Evolutionary conservation across 1,140 invertebrate species (phyloP), one percentile per base, ranked within the genome.

Genomic region (Meloidogyne chitwoodi): DNA sequence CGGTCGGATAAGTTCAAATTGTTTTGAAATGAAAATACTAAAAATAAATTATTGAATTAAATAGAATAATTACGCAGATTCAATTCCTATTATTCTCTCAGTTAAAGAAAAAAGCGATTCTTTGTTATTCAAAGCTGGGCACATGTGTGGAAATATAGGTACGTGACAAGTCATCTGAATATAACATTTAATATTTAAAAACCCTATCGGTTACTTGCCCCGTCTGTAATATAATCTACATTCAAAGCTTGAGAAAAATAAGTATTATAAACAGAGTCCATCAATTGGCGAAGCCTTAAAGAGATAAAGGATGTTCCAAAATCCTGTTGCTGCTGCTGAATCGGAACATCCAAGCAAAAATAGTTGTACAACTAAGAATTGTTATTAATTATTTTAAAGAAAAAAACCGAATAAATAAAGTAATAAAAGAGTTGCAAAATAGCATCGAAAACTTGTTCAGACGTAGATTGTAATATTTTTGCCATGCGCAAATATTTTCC

Each of bases 351-450:
- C 34, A 34, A 22, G 29, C 74, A 75, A 56, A 81, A 81, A 16
- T 38, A 81, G 14, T 77, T 64, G 81, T 64, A 80, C 11, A 80
- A 22, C 78, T 79, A 11, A 68, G 76, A 80, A 26, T 6, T 31
- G 31, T 38, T 22, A 38, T 19, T 14, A 38, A 72, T 5, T 2
- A 61, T 65, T 22, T 44, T 19, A 26, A 73, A 34, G 2, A 67
- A 16, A 24, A 24, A 73, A 63, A 80, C 72, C 34, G 68, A 22
- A 62, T 64, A 80, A 62, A 79, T 27, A 34, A 97, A 98, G 85
- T 94, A 94, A 83, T 99, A 95, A 88, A 96, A 95, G 66, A 99
- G 89, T 84, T 98, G 93, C 81, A 93, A 92, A 91, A 98, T 94
- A 77, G 92, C 92, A 79, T 91, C 90, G 16, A 96, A 91, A 8